Conservation (phyloP, 2,888 invertebrate species). For the Drosophila phalerata region DNA sequence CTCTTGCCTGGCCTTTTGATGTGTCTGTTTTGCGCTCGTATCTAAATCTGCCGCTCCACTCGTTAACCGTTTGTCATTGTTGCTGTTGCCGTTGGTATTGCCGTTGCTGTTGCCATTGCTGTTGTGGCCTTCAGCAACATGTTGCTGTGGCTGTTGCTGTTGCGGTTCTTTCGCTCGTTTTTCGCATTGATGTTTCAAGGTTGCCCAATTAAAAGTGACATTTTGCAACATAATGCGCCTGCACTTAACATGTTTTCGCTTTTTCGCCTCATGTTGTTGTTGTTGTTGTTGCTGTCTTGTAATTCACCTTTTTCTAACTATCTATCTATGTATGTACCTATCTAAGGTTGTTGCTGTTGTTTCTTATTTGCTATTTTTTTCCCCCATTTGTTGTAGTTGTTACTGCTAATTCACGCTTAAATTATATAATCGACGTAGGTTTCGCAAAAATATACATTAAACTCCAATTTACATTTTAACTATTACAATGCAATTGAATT, state of each 20-base stretch:
- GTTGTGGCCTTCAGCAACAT: slow-evolving; percentile 70
- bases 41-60: slow-evolving; percentile 67
- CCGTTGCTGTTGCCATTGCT: slow-evolving; percentile 32
- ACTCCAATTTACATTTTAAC: slow-evolving; percentile 67
- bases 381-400: slow-evolving; percentile 5
- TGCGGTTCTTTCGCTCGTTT: slow-evolving; percentile 66
- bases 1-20: slow-evolving; percentile 61
- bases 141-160: slow-evolving; percentile 51
- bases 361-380: slow-evolving; percentile 20
- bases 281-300: slow-evolving; percentile 28
- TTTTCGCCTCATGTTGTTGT: slow-evolving; percentile 60
- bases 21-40: slow-evolving; percentile 61
- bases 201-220: slow-evolving; percentile 84
- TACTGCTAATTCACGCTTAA: slow-evolving; percentile 72
- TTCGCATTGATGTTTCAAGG: slow-evolving; percentile 82
- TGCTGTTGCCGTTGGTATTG: slow-evolving; percentile 43
- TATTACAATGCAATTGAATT: slow-evolving; percentile 50
- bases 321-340: slow-evolving; percentile 21
- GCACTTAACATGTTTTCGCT: slow-evolving; percentile 79
- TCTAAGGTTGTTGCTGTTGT: slow-evolving; percentile 50
- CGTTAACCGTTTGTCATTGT: slow-evolving; percentile 76
- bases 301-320: slow-evolving; percentile 43
- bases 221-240: slow-evolving; percentile 81
- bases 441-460: slow-evolving; percentile 73
- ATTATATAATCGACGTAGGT: slow-evolving; percentile 78